Conservation (phyloP, 2,797 vertebrate genomes). For the Chromis chromis region DNA sequence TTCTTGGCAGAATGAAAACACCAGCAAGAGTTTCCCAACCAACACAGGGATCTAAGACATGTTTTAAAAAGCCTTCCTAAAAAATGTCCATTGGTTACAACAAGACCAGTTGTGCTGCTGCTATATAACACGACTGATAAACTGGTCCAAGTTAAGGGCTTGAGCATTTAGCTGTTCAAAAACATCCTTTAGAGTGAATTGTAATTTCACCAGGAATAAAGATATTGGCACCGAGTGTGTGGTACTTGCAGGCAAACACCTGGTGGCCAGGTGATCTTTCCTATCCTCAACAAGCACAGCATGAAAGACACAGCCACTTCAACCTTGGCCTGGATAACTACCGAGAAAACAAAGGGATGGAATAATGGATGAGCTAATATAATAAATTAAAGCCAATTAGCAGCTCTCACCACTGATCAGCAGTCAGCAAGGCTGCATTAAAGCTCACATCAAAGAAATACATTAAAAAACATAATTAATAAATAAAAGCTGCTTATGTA, state of each 20-base stretch:
- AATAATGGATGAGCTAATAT: not conserved
- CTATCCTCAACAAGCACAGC: not conserved
- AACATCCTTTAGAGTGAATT: not conserved
- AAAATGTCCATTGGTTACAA: not conserved
- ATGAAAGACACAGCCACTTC: not conserved
- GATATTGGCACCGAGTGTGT: not conserved
- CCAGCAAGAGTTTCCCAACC: no score
- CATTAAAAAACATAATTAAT: not conserved
- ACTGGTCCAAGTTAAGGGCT: not conserved
- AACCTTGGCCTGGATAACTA: not conserved
- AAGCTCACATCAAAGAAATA: not conserved
- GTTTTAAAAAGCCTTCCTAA: not conserved
- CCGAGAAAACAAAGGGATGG: not conserved
- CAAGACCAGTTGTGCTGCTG: not conserved
- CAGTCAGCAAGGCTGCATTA: not conserved
- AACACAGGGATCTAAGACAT: no score
- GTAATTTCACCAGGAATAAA: not conserved
- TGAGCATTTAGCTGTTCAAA: not conserved
- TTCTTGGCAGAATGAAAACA: conserved; percentile 6
- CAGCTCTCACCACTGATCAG: not conserved
- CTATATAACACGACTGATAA: not conserved
- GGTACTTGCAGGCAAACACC: not conserved
- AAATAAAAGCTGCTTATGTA: not conserved
- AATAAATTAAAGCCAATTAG: not conserved
- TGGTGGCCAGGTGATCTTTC: not conserved